Evolutionary conservation across 2,888 invertebrate genomes (phyloP), one percentile per base, ranked within the genome.

Genomic region (Amorpha juglandis): DNA sequence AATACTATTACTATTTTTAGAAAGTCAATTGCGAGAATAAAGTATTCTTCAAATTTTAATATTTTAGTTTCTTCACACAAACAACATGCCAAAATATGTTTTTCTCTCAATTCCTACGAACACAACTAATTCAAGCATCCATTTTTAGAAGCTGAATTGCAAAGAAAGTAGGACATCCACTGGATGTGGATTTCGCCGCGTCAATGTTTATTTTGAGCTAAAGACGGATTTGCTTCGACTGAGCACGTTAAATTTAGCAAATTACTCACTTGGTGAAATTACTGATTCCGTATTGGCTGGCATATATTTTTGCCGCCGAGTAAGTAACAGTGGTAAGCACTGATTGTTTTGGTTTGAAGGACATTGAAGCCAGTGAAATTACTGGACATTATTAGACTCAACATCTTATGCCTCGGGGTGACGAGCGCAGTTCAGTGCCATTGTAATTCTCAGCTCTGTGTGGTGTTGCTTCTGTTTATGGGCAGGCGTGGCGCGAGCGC

Each of bases 151-250:
- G 14, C 58, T 19, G 35, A 55, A 50, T 19, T 16, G 38, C 58
- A 58, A 19, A 38, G 58, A 58, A 58, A 58, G 42, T 58, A 7
- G 58, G 19, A 42, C 58, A 35, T 55, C 11, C 14, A 38, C 16
- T 19, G 11, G 12, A 12, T 38, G 16, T 58, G 9, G 19, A 16
- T 16, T 7, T 33, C 19, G n/a, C 19, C 9, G 8, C 35, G 58
- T 58, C 58, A 58, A 50, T 42, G 58, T 21, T 58, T 58, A 58
- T 58, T 58, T 58, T 58, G 19, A 42, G 38, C 55, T 38, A 35
- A 55, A 38, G 48, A 53, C 55, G 11, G 55, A 19, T 42, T 12
- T 19, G 19, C 19, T 42, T 42, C 58, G 42, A 58, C 52, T 6
- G 52, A 16, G 19, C 19, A 16, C 16, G 58, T 38, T 58, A 58